phyloP scores from a whole-genome alignment of 23 tunicate species.

The Styela clava region DNA sequence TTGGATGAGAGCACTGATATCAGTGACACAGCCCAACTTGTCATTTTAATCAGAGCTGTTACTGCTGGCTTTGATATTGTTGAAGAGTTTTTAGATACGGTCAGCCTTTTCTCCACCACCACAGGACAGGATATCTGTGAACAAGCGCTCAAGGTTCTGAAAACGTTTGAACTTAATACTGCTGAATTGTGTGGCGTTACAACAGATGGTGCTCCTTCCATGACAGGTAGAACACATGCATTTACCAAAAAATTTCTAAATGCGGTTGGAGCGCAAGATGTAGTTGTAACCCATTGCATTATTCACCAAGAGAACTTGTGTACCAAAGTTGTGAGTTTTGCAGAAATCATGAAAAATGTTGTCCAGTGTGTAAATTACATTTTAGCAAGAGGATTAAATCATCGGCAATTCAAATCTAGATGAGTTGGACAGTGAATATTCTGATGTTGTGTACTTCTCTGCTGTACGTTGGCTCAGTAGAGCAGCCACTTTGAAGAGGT shows the following conservation, averaged over 20 bases:
- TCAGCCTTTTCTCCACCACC: too few relatives aligned
- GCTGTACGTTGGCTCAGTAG: conserved; percentile 43
- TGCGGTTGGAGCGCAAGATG: conserved; percentile 17
- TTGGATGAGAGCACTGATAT: too few relatives aligned
- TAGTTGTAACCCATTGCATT: conserved; percentile 27
- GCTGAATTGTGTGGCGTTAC: too few relatives aligned
- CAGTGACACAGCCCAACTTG: too few relatives aligned
- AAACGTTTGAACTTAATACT: too few relatives aligned
- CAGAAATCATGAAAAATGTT: conserved; percentile 38
- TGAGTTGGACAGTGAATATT: conserved; percentile 34
- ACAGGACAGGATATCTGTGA: too few relatives aligned
- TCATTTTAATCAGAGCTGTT: too few relatives aligned
- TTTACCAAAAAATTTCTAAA: conserved; percentile 27
- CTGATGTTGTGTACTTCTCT: conserved; percentile 36
- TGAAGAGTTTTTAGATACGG: too few relatives aligned
- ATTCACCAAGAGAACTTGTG: conserved; percentile 42
- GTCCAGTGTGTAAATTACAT: conserved; percentile 41
- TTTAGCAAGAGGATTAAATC: conserved; percentile 28
- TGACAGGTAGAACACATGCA: conserved; percentile 21
- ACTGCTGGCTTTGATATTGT: too few relatives aligned
- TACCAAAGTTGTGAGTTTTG: conserved; percentile 23
- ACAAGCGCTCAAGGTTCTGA: too few relatives aligned
- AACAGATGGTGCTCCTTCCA: conserved; percentile 38
- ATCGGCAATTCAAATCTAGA: conserved; percentile 37
- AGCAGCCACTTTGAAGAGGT: conserved; percentile 42